A percentile compares a stretch with the other conserved stretches of the same genome.
Conservation (phyloP, 1,140 invertebrate genomes). For the Melipona quadrifasciata region DNA sequence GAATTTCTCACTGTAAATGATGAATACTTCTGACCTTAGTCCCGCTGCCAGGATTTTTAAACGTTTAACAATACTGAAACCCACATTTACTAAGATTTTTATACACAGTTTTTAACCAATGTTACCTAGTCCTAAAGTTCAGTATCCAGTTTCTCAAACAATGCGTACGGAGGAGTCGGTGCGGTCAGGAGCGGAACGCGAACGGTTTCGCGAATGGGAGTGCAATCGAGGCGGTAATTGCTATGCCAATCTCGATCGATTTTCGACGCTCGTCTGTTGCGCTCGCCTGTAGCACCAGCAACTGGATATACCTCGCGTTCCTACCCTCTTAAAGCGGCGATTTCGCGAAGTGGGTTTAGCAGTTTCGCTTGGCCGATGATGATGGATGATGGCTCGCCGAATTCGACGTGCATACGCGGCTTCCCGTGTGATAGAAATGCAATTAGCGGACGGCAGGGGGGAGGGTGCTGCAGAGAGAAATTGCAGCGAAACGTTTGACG, state of each 20-base stretch:
- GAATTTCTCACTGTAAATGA: too few species aligned
- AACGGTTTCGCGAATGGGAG: slow-evolving; percentile 26
- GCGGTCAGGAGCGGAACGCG: background rate
- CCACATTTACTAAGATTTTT: background rate
- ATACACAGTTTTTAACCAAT: background rate
- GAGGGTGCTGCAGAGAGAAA: background rate
- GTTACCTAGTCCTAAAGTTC: background rate
- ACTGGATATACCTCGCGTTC: background rate
- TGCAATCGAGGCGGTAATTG: slow-evolving; percentile 35
- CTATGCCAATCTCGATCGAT: slow-evolving; percentile 38
- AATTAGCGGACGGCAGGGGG: background rate
- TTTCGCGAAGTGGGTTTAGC: slow-evolving; percentile 1
- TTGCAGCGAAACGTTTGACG: background rate
- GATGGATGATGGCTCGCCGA: slow-evolving; percentile 4
- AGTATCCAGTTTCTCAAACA: background rate
- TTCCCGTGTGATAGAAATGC: background rate
- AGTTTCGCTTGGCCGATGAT: slow-evolving; percentile 11
- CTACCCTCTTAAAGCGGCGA: background rate
- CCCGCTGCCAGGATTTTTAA: too few species aligned
- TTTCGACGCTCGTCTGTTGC: slow-evolving; percentile 11
- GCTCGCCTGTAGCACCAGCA: background rate
- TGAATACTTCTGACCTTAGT: too few species aligned
- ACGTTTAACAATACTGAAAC: background rate
- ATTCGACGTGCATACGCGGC: background rate
- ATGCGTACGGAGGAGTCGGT: background rate